Evolutionary conservation across 2,888 invertebrate genomes (phyloP), one percentile per base, ranked within the genome.

Genomic region (Lasioglossum leucozonium): DNA sequence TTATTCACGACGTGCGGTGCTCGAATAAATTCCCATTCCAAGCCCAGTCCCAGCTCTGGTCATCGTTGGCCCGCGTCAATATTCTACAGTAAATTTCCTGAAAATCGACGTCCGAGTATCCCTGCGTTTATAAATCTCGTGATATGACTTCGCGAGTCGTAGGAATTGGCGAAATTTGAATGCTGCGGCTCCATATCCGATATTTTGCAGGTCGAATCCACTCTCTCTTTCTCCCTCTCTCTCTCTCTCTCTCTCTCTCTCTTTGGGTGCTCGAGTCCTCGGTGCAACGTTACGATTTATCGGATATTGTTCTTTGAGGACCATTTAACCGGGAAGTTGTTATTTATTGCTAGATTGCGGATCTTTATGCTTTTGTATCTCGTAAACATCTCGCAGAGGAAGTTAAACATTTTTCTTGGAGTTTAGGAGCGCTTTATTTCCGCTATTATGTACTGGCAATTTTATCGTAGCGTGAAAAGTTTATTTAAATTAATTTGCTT

Each of bases 1-100:
- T 82, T 86, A 87, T 87, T 76, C 77, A 42, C 69, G 58, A 71
- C 51, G 73, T 62, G 79, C 84, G 87, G 82, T 71, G 87, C 84
- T 79, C 86, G 86, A 90, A 90, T 89, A 90, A 88, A 89, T 89
- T 89, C 82, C 85, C 88, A 85, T 82, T 79, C 55, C 72, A n/a
- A 44, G n/a, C 11, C 75, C 11, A 55, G n/a, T 11, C 10, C 22
- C 13, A 6, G 18, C n/a, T 1, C 34, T 37, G 65, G 42, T 65
- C 26, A 42, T 72, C 13, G 37, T 3, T 37, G 83, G 74, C 47
- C 78, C 26, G 77, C 71, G 82, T 79, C 77, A 72, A 80, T 76
- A 79, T 77, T 58, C 58, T 47, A 2, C 67, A 79, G 51, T 62
- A 77, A 74, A 86, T 82, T 76, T 84, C 55, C 65, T 30, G 75